Evolutionary conservation across 1,140 invertebrate genomes (phyloP), one percentile per base, ranked within the genome.

Genomic region (Sinonovacula constricta): DNA sequence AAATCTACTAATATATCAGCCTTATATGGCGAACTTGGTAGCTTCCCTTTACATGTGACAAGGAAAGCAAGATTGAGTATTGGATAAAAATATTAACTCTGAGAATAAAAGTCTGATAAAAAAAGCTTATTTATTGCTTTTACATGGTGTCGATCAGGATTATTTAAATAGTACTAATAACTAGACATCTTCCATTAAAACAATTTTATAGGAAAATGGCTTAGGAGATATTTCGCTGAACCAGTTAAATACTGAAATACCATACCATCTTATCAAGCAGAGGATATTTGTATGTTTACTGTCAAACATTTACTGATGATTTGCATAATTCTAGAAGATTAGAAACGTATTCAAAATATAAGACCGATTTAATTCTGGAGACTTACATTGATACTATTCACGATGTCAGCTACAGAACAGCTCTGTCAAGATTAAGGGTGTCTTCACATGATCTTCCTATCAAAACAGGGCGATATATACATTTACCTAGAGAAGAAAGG

Each of bases 1-100:
- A 53, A 31, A 26, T 67, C 65, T 12, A 67, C 65, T 39, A 67
- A 67, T 33, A 14, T 49, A 24, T 18, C 36, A 26, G 36, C 2
- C 28, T 28, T 67, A 28, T 67, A 67, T 67, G 45, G 65, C 30
- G 49, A 65, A 39, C 31, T 39, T 39, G 62, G n/a, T 34, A 65
- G 62, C 34, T 10, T 18, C 5, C 36, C 62, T 2, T 18, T 65
- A 18, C n/a, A 39, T 39, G 24, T 65, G 18, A 31, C 14, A 12
- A 63, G 22, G 45, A 36, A 39, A 63, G 7, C 5, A 63, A 36
- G 30, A 18, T 63, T 18, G 45, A 30, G 24, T 63, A 63, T 22
- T 63, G 60, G 60, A 7, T 63, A n/a, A 63, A 63, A 36, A 63
- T 63, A n/a, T 26, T 18, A 39, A 63, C 22, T 39, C 3, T 36